These are phyloP conservation scores for Hofmannophila pseudospretella DNA, from an alignment of 2,888 invertebrate species.

Conservation along the genomic window DNA sequence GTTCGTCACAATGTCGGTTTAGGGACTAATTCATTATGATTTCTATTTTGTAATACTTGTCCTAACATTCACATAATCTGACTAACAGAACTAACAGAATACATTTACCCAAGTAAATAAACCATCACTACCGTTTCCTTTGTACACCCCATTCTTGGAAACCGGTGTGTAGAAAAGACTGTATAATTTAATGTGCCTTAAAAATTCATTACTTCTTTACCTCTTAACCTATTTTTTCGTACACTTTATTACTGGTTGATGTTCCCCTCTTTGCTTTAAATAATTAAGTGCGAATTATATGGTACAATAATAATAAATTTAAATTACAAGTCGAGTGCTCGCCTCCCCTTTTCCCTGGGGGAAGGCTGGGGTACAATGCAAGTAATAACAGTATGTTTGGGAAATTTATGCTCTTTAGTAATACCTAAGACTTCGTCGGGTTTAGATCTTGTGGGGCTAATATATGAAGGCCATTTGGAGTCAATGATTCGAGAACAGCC, in stretches of 20 bases:
- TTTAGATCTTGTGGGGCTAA: background rate
- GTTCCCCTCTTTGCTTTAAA: constrained; percentile 18
- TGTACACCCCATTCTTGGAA: background rate
- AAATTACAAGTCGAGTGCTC: constrained; percentile 24
- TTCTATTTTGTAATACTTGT: too few species aligned
- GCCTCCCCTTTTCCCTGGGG: background rate
- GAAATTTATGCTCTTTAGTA: constrained; percentile 27
- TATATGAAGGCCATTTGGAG: background rate
- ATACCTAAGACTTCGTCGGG: constrained; percentile 7
- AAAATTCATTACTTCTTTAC: constrained; percentile 6
- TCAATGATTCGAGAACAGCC: background rate
- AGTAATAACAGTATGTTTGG: constrained; percentile 26
- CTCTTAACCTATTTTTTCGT: constrained; percentile 3
- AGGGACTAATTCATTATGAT: too few species aligned
- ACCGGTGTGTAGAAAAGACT: too few species aligned
- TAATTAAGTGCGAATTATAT: constrained; percentile 26
- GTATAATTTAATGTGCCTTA: background rate
- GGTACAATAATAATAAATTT: constrained; percentile 39
- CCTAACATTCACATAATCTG: too few species aligned
- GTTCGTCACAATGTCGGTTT: too few species aligned
- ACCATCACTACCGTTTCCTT: too few species aligned
- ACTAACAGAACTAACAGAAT: too few species aligned
- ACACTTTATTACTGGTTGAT: constrained; percentile 3
- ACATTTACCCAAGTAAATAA: too few species aligned
- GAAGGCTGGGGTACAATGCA: constrained; percentile 19